phyloP scores from a whole-genome alignment of 2,888 invertebrate species.

The Cheilosia urbana region DNA sequence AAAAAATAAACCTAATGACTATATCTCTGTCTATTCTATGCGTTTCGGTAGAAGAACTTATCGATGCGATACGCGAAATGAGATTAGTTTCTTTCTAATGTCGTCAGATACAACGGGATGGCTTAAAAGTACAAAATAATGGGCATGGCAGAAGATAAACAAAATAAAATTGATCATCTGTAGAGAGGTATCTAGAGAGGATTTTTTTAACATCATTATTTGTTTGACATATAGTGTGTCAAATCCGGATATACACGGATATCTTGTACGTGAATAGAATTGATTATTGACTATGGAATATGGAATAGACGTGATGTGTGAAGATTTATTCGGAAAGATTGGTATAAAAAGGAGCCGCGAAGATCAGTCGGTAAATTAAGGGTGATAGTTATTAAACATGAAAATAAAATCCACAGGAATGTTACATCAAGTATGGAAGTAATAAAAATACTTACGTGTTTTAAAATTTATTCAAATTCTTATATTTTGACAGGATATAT shows the following conservation, averaged over 20 bases:
- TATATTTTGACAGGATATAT: too few relatives aligned
- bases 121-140: neutral
- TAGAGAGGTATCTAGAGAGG: slow-evolving; percentile 11
- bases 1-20: slow-evolving; percentile 3
- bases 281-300: neutral
- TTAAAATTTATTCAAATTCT: too few relatives aligned
- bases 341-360: neutral
- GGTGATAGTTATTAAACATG: too few relatives aligned
- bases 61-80: slow-evolving; percentile 54
- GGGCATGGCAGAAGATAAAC: slow-evolving; percentile 1
- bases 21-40: slow-evolving; percentile 16
- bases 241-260: slow-evolving; percentile 66
- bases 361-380: too few relatives aligned
- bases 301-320: neutral
- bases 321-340: slow-evolving; percentile 26
- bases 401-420: too few relatives aligned
- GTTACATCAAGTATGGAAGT: too few relatives aligned
- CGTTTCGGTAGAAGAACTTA: slow-evolving; percentile 24
- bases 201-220: neutral
- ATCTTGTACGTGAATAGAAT: slow-evolving; percentile 54
- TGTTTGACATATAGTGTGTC: slow-evolving; percentile 41
- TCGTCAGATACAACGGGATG: neutral
- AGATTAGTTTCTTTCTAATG: slow-evolving; percentile 34
- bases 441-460: too few relatives aligned
- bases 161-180: slow-evolving; percentile 34